Evolutionary conservation across 2,113 vertebrate genomes (phyloP).

Genomic region (Sylvietta virens): DNA sequence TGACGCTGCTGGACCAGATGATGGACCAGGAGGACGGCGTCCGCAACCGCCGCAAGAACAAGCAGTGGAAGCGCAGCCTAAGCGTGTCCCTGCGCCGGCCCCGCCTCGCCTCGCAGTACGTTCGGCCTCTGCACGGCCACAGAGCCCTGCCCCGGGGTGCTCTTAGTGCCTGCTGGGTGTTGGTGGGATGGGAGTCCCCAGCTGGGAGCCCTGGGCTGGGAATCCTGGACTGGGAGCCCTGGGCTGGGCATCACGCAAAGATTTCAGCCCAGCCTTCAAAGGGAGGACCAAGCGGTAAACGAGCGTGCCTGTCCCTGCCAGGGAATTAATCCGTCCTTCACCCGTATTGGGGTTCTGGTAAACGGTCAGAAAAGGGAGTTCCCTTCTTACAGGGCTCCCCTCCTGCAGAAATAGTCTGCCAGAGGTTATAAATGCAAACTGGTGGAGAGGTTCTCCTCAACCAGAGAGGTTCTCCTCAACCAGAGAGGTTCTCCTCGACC

Average conservation of each 20-base stretch:
- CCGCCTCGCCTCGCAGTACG: conserved; percentile 88
- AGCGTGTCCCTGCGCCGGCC: conserved; percentile 89
- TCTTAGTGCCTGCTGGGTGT: rapidly evolving
- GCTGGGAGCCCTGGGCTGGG: too few species aligned
- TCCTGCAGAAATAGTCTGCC: background rate
- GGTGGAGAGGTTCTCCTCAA: background rate
- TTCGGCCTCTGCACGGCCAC: background rate
- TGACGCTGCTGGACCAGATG: conserved; percentile 98
- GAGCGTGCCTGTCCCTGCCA: background rate
- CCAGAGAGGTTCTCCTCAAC: background rate
- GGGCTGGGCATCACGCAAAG: rapidly evolving
- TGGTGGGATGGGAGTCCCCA: background rate
- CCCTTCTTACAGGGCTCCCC: background rate
- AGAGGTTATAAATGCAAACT: background rate
- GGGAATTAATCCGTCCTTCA: background rate
- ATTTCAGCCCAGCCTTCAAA: background rate
- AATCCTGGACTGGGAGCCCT: too few species aligned
- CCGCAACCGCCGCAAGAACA: conserved; percentile 91
- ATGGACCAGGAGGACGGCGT: conserved; percentile 99
- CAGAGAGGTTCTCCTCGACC: background rate
- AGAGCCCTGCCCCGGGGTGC: rapidly evolving
- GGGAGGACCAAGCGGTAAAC: background rate
- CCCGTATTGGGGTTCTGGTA: background rate
- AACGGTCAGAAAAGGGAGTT: background rate
- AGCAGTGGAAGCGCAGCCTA: conserved; percentile 89